Percentiles rank a stretch among this genome's conserved stretches.
These are phyloP conservation scores for Opisthograptis luteolata DNA, from an alignment of 2,888 invertebrate species.

Conservation along the genomic window DNA sequence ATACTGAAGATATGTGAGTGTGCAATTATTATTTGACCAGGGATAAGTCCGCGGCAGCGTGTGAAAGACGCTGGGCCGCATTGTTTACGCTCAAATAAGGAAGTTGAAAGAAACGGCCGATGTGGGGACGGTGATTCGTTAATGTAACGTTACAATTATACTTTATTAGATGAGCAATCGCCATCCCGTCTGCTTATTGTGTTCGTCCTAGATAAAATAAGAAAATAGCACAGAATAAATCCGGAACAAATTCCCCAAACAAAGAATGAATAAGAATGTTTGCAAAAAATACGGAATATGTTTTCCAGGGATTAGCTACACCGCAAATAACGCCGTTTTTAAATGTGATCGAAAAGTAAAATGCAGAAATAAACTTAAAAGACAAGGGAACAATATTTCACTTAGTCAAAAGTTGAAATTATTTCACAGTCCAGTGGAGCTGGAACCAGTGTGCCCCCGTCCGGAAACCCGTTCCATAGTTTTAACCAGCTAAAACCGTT, in stretches of 20 bases:
- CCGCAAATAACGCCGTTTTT: no score
- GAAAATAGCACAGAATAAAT: conserved; percentile 34
- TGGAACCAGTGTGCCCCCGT: conserved; percentile 75
- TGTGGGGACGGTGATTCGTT: conserved; percentile 66
- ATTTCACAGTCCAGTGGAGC: conserved; percentile 72
- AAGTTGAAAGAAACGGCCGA: conserved; percentile 73
- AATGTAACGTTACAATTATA: conserved; percentile 70
- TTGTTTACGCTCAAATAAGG: conserved; percentile 83
- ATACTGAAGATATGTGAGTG: conserved; percentile 63
- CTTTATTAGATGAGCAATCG: conserved; percentile 62
- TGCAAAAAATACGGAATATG: not conserved
- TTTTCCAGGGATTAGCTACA: not conserved
- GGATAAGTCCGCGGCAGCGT: conserved; percentile 81
- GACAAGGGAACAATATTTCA: conserved; percentile 43
- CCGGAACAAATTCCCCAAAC: conserved; percentile 35
- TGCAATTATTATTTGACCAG: conserved; percentile 84
- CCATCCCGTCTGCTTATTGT: conserved; percentile 49
- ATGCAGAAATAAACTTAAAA: not conserved
- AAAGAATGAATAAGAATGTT: conserved; percentile 22
- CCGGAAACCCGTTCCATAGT: conserved; percentile 80
- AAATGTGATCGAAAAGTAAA: not conserved
- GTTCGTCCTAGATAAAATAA: conserved; percentile 30
- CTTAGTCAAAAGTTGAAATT: conserved; percentile 73
- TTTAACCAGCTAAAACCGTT: conserved; percentile 83
- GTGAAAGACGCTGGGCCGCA: conserved; percentile 79